Conservation (phyloP, 2,888 invertebrate genomes). For the Rhingia rostrata region DNA sequence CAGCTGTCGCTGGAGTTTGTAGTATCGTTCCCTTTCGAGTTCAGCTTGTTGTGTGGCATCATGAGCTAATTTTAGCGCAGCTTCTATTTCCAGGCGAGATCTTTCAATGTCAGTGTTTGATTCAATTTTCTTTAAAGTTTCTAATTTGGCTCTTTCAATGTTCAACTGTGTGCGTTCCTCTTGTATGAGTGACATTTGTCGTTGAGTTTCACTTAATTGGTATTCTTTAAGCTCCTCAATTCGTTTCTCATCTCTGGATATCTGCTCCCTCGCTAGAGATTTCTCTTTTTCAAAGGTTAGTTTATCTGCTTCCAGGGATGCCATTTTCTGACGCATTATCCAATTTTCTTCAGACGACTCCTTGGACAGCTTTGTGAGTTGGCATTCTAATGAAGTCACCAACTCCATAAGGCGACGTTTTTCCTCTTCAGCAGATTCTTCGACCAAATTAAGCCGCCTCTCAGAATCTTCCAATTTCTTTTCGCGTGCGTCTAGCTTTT, state of each 20-base stretch:
- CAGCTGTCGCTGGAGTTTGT: slow-evolving; percentile 80
- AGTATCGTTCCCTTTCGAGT: slow-evolving; percentile 80
- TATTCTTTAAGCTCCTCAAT: slow-evolving; percentile 80
- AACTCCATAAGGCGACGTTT: slow-evolving; percentile 81
- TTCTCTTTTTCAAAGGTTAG: slow-evolving; percentile 81
- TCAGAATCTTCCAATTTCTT: slow-evolving; percentile 80
- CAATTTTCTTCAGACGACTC: slow-evolving; percentile 82
- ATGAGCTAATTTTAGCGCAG: slow-evolving; percentile 81
- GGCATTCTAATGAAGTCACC: slow-evolving; percentile 81
- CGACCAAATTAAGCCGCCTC: slow-evolving; percentile 78
- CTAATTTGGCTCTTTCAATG: slow-evolving; percentile 79
- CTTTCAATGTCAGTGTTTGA: slow-evolving; percentile 76
- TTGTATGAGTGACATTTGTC: slow-evolving; percentile 78
- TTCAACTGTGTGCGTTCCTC: slow-evolving; percentile 79
- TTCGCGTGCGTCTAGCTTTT: slow-evolving; percentile 79
- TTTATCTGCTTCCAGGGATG: slow-evolving; percentile 81
- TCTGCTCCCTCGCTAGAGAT: slow-evolving; percentile 80
- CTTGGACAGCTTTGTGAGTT: slow-evolving; percentile 79
- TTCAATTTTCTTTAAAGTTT: slow-evolving; percentile 79
- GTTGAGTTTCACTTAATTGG: slow-evolving; percentile 79
- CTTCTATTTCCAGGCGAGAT: slow-evolving; percentile 80
- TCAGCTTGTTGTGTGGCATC: slow-evolving; percentile 81
- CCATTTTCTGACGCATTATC: slow-evolving; percentile 81
- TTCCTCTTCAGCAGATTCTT: slow-evolving; percentile 79
- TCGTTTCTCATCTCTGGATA: slow-evolving; percentile 80